Evolutionary conservation across 1,140 invertebrate genomes (phyloP), one percentile per base, ranked within the genome.

Genomic region (Atta cephalotes): DNA sequence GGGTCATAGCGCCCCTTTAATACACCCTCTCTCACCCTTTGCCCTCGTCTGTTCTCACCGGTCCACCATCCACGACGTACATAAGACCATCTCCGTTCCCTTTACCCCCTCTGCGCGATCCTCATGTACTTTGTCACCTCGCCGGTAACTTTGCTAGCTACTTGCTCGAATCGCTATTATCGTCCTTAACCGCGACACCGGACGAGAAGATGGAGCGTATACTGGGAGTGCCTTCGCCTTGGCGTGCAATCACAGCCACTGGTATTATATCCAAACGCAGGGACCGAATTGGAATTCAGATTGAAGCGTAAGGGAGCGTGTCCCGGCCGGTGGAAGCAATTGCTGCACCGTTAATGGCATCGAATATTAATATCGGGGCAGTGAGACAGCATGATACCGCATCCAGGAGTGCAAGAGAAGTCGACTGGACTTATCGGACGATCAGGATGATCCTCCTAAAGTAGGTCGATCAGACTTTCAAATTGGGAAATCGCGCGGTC

Each of bases 1-100:
- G 82, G 70, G 74, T 89, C 63, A 79, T 49, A 65, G 84, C 66
- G 86, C 79, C 87, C 90, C 88, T 91, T 91, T 92, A 87, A 90
- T 87, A 85, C 89, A 88, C 76, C 39, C 21, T 68, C 70, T 66
- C 71, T 35, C 39, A 31, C 79, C 80, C 81, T 85, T 82, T 87
- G 31, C 31, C 68, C 87, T 78, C 31, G 53, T 35, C 53, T 18
- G 65, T 71, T 70, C 81, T 74, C 86, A 63, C 63, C 39, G 53
- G 28, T 56, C 62, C 31, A 39, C 16, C 76, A 60, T n/a, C 66
- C 39, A 49, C 39, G 18, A 39, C 39, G 39, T 9, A 21, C 66
- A 16, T 2, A 16, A 6, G 66, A n/a, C 2, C 18, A 12, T 12
- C 16, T 7, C 18, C 66, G 21, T 51, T 12, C 66, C 65, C 35